These are phyloP conservation scores for Sclerurus mexicanus DNA, from an alignment of 2,113 vertebrate genomes.

Conservation along the genomic window DNA sequence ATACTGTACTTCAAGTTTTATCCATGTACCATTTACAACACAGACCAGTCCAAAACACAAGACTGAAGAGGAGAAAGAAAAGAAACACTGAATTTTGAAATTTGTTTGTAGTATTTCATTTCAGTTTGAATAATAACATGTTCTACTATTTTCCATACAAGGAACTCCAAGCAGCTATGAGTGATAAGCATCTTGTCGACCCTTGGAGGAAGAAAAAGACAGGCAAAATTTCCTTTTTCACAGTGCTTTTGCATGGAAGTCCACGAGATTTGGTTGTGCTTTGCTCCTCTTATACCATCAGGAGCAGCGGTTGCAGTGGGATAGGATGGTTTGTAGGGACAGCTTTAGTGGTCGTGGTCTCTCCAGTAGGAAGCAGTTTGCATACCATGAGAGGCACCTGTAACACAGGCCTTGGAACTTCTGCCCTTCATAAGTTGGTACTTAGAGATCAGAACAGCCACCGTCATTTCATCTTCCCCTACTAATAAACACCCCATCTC, in stretches of 20 bases:
- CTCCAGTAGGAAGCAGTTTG: neutral
- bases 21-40: neutral
- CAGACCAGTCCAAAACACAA: neutral
- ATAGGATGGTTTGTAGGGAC: neutral
- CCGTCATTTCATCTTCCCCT: neutral
- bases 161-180: neutral
- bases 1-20: neutral
- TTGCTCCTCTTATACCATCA: accelerated
- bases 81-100: neutral
- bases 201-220: neutral
- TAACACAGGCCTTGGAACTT: neutral
- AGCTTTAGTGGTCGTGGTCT: neutral
- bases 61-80: neutral
- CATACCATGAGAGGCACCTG: accelerated
- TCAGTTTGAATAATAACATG: neutral
- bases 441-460: neutral
- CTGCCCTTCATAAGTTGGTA: neutral
- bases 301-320: accelerated
- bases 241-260: neutral
- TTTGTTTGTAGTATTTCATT: neutral
- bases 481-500: neutral
- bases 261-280: neutral
- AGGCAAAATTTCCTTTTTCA: neutral
- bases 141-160: neutral
- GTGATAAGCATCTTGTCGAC: neutral